phyloP scores from a whole-genome alignment of 2,113 vertebrate genomes.

The Mugil cephalus region DNA sequence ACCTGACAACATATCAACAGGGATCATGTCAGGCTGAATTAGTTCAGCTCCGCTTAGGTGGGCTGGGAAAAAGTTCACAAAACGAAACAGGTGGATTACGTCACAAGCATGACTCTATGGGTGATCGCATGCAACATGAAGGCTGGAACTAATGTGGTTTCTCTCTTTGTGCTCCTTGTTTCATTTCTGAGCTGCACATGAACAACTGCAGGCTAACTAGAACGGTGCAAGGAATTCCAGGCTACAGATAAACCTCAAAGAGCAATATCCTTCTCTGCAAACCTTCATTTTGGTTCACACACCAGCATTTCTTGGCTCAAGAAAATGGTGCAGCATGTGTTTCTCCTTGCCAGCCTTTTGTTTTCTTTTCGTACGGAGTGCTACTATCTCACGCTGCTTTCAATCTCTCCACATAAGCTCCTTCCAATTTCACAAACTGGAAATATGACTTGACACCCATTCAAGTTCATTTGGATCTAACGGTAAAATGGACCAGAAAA shows the following conservation, averaged over 20 bases:
- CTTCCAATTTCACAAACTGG: slow-evolving; percentile 48
- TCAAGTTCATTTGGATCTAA: slow-evolving; percentile 31
- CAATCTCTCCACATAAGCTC: slow-evolving; percentile 42
- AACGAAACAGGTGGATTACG: slow-evolving; percentile 51
- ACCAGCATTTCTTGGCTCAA: slow-evolving; percentile 31
- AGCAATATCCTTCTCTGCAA: slow-evolving; percentile 39
- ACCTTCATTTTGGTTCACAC: slow-evolving; percentile 36
- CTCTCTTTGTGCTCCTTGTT: slow-evolving; percentile 11
- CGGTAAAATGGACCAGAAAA: slow-evolving; percentile 23
- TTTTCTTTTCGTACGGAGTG: slow-evolving; percentile 58
- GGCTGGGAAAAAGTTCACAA: slow-evolving; percentile 31
- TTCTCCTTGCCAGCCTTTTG: slow-evolving; percentile 39
- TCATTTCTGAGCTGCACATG: slow-evolving; percentile 1
- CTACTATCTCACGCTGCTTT: slow-evolving; percentile 39
- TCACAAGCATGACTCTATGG: slow-evolving; percentile 6
- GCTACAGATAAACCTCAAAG: slow-evolving; percentile 30
- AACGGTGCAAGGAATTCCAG: background rate
- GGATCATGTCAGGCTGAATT: slow-evolving; percentile 72
- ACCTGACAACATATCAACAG: slow-evolving; percentile 67
- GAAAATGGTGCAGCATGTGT: slow-evolving; percentile 39
- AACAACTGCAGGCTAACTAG: background rate
- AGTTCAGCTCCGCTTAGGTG: slow-evolving; percentile 58
- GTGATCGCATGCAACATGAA: slow-evolving; percentile 24
- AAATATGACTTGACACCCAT: slow-evolving; percentile 31
- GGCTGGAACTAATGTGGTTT: slow-evolving; percentile 7